Percentiles rank a stretch among this genome's conserved stretches.
Evolutionary conservation across 2,888 invertebrate species (phyloP).

Genomic region (Drosophila meridiana): DNA sequence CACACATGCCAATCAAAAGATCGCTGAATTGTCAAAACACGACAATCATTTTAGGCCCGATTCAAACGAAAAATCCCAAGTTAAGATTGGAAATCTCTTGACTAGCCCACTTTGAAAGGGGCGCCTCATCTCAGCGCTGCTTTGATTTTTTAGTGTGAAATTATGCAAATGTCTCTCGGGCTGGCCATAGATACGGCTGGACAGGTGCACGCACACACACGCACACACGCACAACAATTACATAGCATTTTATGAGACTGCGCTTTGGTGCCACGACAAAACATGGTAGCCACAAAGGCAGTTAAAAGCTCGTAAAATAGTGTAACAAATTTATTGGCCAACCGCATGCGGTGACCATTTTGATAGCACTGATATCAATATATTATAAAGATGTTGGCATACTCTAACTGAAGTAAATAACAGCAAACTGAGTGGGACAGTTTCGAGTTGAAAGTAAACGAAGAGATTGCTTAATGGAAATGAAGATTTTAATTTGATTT

Average conservation of each 20-base stretch:
- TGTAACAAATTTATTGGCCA: constrained; percentile 77
- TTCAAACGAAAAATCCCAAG: constrained; percentile 16
- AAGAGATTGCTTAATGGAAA: neutral
- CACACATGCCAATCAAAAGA: constrained; percentile 72
- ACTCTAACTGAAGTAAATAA: constrained; percentile 7
- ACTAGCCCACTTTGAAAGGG: constrained; percentile 26
- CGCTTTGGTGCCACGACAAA: constrained; percentile 53
- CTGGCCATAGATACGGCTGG: constrained; percentile 49
- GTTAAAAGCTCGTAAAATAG: constrained; percentile 78
- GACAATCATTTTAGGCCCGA: constrained; percentile 37
- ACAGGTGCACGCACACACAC: constrained; percentile 23
- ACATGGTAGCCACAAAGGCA: constrained; percentile 77
- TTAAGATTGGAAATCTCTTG: constrained; percentile 40
- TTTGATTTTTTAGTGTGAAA: constrained; percentile 71
- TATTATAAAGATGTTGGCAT: constrained; percentile 21
- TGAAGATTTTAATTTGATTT: neutral
- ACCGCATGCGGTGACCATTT: constrained; percentile 29
- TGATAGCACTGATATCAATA: neutral
- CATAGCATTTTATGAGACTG: constrained; percentile 58
- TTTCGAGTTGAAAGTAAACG: neutral
- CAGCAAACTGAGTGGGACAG: neutral
- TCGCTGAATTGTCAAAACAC: constrained; percentile 72
- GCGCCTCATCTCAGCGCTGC: constrained; percentile 36
- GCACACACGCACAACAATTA: constrained; percentile 50
- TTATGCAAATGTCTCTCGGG: constrained; percentile 67